These are phyloP conservation scores for Tadarida brasiliensis DNA, from an alignment of 2,797 vertebrate genomes.

Conservation along the genomic window DNA sequence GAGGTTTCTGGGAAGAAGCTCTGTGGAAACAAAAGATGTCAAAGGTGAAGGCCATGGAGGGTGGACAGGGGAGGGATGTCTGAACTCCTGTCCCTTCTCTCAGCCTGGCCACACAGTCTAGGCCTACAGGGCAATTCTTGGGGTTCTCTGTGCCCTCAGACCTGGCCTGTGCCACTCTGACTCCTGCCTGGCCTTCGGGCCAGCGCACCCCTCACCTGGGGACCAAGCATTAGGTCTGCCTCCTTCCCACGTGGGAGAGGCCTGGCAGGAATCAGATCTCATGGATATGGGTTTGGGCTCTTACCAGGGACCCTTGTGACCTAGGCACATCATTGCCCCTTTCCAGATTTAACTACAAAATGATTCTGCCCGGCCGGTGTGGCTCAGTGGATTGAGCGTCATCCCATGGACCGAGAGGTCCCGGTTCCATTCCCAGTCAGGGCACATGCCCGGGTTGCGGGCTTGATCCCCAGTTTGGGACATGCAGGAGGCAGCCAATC, in stretches of 20 bases:
- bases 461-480: no score
- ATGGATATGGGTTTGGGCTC: not conserved
- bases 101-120: not conserved
- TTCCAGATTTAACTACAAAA: not conserved
- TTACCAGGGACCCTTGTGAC: not conserved
- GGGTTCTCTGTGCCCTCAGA: not conserved
- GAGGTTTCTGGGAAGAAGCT: constrained; percentile 92
- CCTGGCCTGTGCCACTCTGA: not conserved
- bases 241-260: no score
- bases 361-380: not conserved
- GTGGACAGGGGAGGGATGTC: not conserved
- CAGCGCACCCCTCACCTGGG: not conserved
- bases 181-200: not conserved
- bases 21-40: constrained; percentile 91
- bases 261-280: not conserved
- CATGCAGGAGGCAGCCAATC: no score
- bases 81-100: not conserved
- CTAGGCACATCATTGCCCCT: not conserved
- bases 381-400: no score
- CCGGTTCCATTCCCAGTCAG: no score
- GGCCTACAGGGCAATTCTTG: not conserved
- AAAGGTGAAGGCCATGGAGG: constrained; percentile 90
- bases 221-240: not conserved
- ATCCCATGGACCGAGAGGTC: no score
- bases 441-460: no score